Conservation (phyloP, 2,797 vertebrate species). For the Gambelia wislizenii region DNA sequence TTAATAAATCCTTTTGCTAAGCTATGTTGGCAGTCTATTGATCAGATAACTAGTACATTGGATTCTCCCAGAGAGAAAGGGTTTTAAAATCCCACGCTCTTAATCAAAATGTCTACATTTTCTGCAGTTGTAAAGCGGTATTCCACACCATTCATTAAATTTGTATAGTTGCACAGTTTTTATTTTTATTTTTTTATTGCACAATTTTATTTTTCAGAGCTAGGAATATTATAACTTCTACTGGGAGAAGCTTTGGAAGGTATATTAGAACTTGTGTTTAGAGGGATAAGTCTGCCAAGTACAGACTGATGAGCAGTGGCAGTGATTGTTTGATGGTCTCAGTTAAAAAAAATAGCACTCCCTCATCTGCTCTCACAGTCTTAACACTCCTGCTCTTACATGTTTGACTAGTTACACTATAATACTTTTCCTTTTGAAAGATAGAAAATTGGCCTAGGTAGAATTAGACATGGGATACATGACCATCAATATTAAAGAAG, state of each 20-base stretch:
- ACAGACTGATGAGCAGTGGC: too few relatives aligned
- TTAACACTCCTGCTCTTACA: not conserved
- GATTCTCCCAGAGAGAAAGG: not conserved
- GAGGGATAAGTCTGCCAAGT: not conserved
- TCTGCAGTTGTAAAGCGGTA: not conserved
- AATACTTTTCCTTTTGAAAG: not conserved
- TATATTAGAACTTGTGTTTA: not conserved
- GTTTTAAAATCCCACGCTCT: not conserved
- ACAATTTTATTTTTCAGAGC: not conserved
- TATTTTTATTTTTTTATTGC: not conserved
- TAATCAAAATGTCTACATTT: not conserved
- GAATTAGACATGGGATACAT: not conserved
- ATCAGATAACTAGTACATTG: not conserved
- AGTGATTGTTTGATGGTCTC: not conserved
- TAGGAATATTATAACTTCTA: not conserved
- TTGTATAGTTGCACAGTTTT: not conserved
- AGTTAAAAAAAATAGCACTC: not conserved
- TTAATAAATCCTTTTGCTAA: not conserved
- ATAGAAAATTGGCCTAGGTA: not conserved
- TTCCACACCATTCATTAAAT: not conserved
- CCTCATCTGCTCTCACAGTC: not conserved
- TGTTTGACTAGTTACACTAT: too few relatives aligned
- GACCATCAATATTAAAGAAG: not conserved
- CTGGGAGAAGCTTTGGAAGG: not conserved
- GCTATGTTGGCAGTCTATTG: not conserved